phyloP scores from a whole-genome alignment of 2,888 invertebrate genomes.

The Pollenia angustigena region DNA sequence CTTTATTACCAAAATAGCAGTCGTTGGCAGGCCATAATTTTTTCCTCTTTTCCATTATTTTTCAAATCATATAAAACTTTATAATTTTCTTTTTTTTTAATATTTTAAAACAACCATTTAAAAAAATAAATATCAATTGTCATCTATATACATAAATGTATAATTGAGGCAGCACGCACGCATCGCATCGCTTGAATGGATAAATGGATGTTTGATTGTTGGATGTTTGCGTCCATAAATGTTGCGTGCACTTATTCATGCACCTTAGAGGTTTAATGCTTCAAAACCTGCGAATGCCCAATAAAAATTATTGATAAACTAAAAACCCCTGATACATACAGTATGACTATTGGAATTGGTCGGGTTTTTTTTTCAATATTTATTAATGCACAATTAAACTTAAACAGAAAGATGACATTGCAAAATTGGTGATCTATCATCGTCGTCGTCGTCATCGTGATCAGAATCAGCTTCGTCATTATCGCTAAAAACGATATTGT shows the following conservation, averaged over 20 bases:
- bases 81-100: neutral
- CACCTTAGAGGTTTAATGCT: slow-evolving; percentile 46
- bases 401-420: slow-evolving; percentile 62
- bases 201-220: neutral
- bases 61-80: slow-evolving; percentile 37
- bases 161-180: slow-evolving; percentile 67
- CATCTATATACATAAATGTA: slow-evolving; percentile 65
- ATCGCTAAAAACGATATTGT: neutral
- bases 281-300: slow-evolving; percentile 25
- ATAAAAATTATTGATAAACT: slow-evolving; percentile 57
- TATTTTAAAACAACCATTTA: slow-evolving; percentile 20
- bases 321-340: neutral
- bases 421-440: slow-evolving; percentile 65
- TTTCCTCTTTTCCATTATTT: slow-evolving; percentile 1
- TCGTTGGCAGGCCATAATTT: slow-evolving; percentile 38
- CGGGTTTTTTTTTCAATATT: slow-evolving; percentile 30
- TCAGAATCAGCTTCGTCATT: slow-evolving; percentile 20
- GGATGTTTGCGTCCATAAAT: slow-evolving; percentile 16
- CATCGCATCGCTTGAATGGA: slow-evolving; percentile 20
- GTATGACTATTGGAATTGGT: slow-evolving; percentile 33
- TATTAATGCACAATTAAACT: slow-evolving; percentile 59
- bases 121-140: slow-evolving; percentile 59
- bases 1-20: slow-evolving; percentile 63
- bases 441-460: slow-evolving; percentile 28
- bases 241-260: slow-evolving; percentile 40